These are phyloP conservation scores for Paramormyrops hopkinsi DNA, from an alignment of 2,797 vertebrate species.

Conservation along the genomic window DNA sequence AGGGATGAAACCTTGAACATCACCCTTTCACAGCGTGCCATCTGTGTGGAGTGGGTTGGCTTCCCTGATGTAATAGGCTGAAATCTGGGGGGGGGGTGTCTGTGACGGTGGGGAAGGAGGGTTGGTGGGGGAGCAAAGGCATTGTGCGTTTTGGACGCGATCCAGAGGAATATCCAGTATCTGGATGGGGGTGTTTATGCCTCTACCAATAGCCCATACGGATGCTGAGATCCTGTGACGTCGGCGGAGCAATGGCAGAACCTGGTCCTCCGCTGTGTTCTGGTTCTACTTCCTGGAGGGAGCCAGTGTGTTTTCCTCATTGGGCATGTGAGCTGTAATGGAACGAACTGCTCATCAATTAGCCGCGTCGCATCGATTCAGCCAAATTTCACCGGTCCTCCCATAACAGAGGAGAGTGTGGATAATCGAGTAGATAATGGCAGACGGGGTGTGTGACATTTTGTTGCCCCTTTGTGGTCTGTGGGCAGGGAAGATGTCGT, in stretches of 20 bases:
- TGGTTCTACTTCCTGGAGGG: neutral
- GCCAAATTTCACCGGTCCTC: neutral
- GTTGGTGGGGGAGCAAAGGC: constrained; percentile 28
- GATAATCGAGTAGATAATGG: neutral
- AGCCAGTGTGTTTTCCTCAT: neutral
- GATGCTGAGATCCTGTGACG: constrained; percentile 31
- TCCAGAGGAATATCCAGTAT: constrained; percentile 61
- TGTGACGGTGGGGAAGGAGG: constrained; percentile 25
- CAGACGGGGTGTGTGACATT: neutral
- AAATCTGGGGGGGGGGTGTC: constrained; percentile 19
- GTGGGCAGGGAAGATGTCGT: neutral
- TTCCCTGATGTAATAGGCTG: constrained; percentile 37
- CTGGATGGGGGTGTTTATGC: constrained; percentile 30
- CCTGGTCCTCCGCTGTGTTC: neutral
- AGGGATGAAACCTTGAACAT: constrained; percentile 7
- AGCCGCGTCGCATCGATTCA: neutral
- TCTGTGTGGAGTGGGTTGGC: constrained; percentile 2
- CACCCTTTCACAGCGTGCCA: neutral
- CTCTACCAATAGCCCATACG: constrained; percentile 51
- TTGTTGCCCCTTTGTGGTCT: neutral
- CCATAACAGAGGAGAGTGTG: neutral
- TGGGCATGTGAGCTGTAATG: neutral
- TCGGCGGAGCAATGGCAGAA: neutral
- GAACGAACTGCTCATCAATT: neutral
- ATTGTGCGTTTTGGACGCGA: constrained; percentile 55